phyloP scores from a whole-genome alignment of 2,113 vertebrate genomes.

The Pangasianodon gigas region DNA sequence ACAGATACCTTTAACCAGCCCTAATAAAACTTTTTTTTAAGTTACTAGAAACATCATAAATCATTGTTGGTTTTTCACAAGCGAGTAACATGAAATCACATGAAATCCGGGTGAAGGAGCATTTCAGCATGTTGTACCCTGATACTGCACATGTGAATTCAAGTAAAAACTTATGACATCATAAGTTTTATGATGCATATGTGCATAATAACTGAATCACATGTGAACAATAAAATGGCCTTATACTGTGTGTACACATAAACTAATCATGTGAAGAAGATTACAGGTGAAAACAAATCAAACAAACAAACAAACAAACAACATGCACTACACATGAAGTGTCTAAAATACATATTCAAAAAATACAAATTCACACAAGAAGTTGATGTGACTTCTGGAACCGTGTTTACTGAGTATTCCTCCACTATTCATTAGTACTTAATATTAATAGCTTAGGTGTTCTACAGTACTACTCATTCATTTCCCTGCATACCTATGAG shows the following conservation, averaged over 20 bases:
- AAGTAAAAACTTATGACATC: not conserved
- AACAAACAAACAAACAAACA: not conserved
- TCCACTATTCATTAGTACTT: not conserved
- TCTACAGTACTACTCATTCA: not conserved
- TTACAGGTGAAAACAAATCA: not conserved
- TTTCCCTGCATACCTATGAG: not conserved
- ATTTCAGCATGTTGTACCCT: not conserved
- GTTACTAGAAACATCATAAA: not conserved
- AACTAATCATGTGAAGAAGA: too few relatives aligned
- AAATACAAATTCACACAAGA: not conserved
- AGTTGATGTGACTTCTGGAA: not conserved
- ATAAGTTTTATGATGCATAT: too few relatives aligned
- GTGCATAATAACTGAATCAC: too few relatives aligned
- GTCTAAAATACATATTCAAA: not conserved
- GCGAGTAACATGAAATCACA: not conserved
- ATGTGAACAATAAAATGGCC: not conserved
- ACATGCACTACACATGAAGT: not conserved
- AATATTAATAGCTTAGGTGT: not conserved
- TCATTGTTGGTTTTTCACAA: not conserved
- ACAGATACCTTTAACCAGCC: not conserved
- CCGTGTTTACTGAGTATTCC: not conserved
- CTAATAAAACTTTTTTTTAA: not conserved
- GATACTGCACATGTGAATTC: not conserved
- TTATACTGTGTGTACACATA: too few relatives aligned
- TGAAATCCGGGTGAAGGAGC: too few relatives aligned